A percentile compares a stretch with the other conserved stretches of the same genome.
These are phyloP conservation scores for Lytechinus variegatus DNA, from an alignment of 35 echinoderm and acorn worm genomes.

Conservation along the genomic window DNA sequence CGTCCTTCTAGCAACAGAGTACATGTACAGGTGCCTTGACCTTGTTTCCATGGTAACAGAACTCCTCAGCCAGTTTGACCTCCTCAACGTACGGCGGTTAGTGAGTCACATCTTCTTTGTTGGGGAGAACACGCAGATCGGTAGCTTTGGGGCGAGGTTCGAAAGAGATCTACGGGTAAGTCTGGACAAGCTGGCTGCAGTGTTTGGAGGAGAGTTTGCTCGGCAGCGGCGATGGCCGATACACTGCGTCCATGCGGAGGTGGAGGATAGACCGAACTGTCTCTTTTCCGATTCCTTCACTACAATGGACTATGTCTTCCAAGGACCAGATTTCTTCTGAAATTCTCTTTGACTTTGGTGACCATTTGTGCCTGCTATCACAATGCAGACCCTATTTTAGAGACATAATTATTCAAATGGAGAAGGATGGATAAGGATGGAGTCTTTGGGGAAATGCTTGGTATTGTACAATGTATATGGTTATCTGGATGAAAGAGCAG, in stretches of 20 bases:
- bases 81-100: conserved; percentile 2
- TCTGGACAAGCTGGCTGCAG: background rate
- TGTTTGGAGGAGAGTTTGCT: background rate
- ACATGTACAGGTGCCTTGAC: conserved; percentile 52
- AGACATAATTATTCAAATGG: too few species aligned
- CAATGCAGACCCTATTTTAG: too few species aligned
- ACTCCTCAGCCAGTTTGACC: conserved; percentile 14
- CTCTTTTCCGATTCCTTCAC: background rate
- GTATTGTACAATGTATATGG: too few species aligned
- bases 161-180: background rate
- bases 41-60: conserved; percentile 45
- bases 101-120: conserved; percentile 32
- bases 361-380: too few species aligned
- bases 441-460: too few species aligned
- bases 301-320: conserved; percentile 23
- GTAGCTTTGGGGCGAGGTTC: conserved; percentile 2
- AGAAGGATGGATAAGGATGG: too few species aligned
- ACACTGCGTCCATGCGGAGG: background rate
- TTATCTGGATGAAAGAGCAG: too few species aligned
- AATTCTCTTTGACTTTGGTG: background rate
- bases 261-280: background rate
- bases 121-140: conserved; percentile 35
- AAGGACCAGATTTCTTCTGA: background rate
- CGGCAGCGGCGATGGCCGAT: background rate
- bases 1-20: conserved; percentile 23